Conservation (phyloP, 2,113 vertebrate species). For the human (Homo sapiens) region GRCh38 chr3:146309501-146310000, state of each 20-base stretch:
- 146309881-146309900: too few relatives aligned
- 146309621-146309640: neutral
- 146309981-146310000: too few relatives aligned
- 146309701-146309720: neutral
- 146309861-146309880: too few relatives aligned
- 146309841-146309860: too few relatives aligned
- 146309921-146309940: too few relatives aligned
- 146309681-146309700: neutral
- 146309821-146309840: neutral
- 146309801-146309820: neutral
- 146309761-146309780: neutral
- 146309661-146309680: neutral
- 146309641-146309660: neutral
- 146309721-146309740: neutral
- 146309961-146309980: too few relatives aligned
- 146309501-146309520: too few relatives aligned
- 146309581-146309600: neutral
- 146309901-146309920: too few relatives aligned
- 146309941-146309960: too few relatives aligned
- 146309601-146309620: neutral
- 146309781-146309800: neutral
- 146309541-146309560: neutral
- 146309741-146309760: neutral
- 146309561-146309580: neutral
- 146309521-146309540: too few relatives aligned